Conservation (phyloP, 2,113 vertebrate species). For the Heloderma charlesbogerti region DNA sequence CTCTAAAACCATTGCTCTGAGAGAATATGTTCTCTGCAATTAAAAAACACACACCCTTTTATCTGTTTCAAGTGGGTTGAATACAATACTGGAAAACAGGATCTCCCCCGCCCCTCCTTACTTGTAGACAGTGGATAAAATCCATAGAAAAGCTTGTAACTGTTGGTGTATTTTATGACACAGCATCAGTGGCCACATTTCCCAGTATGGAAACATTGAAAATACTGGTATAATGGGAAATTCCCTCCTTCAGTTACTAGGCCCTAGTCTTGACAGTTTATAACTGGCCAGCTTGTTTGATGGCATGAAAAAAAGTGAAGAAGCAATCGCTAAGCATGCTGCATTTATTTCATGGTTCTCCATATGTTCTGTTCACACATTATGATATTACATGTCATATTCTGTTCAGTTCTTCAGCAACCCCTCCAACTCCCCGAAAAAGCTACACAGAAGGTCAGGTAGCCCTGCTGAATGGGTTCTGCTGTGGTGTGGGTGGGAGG, state of each 20-base stretch:
- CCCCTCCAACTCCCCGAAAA: no score
- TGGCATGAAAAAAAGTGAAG: constrained; percentile 3
- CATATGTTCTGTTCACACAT: constrained; percentile 11
- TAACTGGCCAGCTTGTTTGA: neutral
- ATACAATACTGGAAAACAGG: neutral
- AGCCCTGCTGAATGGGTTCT: no score
- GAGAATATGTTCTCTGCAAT: neutral
- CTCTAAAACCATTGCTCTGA: neutral
- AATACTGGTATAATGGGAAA: neutral
- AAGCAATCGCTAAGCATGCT: neutral
- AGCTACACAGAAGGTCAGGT: no score
- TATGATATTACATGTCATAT: neutral
- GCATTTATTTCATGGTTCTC: constrained; percentile 23
- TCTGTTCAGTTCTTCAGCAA: constrained; percentile 27
- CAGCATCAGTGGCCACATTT: neutral
- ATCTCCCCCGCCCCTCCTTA: neutral
- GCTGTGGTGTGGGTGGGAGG: no score
- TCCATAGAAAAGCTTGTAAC: neutral
- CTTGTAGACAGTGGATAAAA: neutral
- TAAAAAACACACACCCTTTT: neutral
- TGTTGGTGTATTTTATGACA: neutral
- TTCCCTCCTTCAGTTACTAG: neutral
- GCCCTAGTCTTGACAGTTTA: neutral
- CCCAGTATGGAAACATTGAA: neutral
- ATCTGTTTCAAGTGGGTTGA: neutral